Conservation (phyloP, 2,797 vertebrate species). For the Arctocebus calabarensis region DNA sequence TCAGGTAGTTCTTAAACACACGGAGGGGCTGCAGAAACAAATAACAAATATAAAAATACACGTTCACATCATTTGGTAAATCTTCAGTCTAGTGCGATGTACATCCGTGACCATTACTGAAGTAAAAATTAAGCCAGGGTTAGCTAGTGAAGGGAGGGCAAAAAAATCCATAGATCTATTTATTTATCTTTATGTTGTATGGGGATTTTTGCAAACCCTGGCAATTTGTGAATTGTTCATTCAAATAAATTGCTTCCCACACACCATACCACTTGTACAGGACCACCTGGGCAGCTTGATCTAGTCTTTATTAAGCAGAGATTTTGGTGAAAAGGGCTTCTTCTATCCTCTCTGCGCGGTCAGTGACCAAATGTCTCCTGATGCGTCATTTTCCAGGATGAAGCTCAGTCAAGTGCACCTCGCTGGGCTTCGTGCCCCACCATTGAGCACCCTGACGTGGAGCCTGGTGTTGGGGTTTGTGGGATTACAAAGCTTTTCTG, state of each 20-base stretch:
- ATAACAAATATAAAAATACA: not conserved
- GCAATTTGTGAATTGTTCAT: not conserved
- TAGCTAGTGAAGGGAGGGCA: not conserved
- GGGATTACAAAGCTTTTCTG: constrained; percentile 2
- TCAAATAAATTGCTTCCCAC: not conserved
- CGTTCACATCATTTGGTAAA: not conserved
- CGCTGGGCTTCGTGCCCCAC: not conserved
- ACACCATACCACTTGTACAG: not conserved
- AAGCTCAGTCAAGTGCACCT: not conserved
- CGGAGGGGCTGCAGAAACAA: constrained; percentile 27
- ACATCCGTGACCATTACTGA: not conserved
- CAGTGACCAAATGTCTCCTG: not conserved
- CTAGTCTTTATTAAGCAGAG: not conserved
- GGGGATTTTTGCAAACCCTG: not conserved
- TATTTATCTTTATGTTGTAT: not conserved
- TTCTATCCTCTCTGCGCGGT: not conserved
- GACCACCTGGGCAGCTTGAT: not conserved
- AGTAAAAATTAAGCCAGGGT: not conserved
- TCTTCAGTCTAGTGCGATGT: not conserved
- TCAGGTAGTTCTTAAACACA: not conserved
- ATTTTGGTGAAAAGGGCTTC: constrained; percentile 6
- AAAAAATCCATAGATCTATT: not conserved
- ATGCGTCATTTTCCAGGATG: not conserved
- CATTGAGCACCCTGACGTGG: not conserved
- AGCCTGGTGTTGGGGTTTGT: not conserved